Evolutionary conservation across 2,888 invertebrate genomes (phyloP).

Genomic region (Aleiodes leptofemur): DNA sequence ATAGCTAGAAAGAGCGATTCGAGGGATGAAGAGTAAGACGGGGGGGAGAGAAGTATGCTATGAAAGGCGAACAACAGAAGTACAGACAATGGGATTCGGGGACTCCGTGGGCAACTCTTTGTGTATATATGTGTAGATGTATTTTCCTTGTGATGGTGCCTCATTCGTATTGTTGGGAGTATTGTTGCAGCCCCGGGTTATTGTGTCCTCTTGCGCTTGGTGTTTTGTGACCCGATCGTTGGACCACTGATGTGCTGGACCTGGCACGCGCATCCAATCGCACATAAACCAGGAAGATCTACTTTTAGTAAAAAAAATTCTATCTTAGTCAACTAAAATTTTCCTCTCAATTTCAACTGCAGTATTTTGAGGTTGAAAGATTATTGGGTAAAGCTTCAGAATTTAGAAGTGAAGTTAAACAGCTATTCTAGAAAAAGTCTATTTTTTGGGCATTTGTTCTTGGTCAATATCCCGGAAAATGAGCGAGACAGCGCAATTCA

Average conservation of each 20-base stretch:
- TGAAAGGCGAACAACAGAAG: slow-evolving; percentile 50
- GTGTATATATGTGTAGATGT: slow-evolving; percentile 43
- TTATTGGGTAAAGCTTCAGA: too few relatives aligned
- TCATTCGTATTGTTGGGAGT: slow-evolving; percentile 72
- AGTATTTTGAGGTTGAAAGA: too few relatives aligned
- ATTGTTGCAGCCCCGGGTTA: slow-evolving; percentile 73
- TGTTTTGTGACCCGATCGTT: slow-evolving; percentile 72
- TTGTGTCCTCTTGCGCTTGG: slow-evolving; percentile 64
- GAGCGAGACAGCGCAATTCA: too few relatives aligned
- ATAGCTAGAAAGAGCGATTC: slow-evolving; percentile 45
- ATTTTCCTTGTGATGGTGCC: slow-evolving; percentile 53
- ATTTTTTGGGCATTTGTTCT: too few relatives aligned
- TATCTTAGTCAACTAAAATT: not conserved
- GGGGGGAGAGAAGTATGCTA: slow-evolving; percentile 30
- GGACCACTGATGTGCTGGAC: slow-evolving; percentile 53
- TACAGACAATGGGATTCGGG: slow-evolving; percentile 53
- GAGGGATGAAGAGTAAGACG: slow-evolving; percentile 38
- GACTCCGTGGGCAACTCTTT: slow-evolving; percentile 49
- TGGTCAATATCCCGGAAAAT: too few relatives aligned
- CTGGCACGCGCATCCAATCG: slow-evolving; percentile 10
- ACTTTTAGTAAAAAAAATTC: not conserved
- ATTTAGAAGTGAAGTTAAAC: too few relatives aligned
- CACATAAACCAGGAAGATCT: not conserved
- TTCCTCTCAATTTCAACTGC: not conserved
- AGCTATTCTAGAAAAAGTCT: too few relatives aligned